These are phyloP conservation scores for Muscicapa adusta DNA, from an alignment of 2,113 vertebrate species.

Conservation along the genomic window DNA sequence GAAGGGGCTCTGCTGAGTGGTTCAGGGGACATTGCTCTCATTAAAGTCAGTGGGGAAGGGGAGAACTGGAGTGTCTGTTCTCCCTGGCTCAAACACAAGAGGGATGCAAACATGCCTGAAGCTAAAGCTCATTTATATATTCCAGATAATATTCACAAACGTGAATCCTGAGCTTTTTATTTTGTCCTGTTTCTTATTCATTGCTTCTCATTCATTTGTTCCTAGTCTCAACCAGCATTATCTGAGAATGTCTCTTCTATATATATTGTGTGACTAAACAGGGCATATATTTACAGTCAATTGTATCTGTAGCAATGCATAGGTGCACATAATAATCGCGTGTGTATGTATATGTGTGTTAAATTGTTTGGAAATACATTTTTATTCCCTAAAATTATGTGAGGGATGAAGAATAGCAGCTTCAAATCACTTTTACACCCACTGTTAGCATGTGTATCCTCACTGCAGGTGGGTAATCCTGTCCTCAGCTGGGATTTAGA, in stretches of 20 bases:
- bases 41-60: constrained; percentile 3
- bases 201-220: neutral
- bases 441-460: neutral
- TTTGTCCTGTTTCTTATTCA: neutral
- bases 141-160: neutral
- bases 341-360: neutral
- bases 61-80: constrained; percentile 1
- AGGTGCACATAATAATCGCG: neutral
- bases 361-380: neutral
- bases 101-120: neutral
- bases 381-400: neutral
- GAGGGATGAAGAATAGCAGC: neutral
- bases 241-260: neutral
- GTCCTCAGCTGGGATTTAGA: neutral
- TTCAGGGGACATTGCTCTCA: neutral
- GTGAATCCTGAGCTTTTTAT: neutral
- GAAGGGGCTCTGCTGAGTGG: neutral
- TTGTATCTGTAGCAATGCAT: neutral
- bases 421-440: neutral
- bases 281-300: neutral
- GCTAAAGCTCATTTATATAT: constrained; percentile 5
- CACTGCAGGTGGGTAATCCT: neutral
- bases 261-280: neutral
- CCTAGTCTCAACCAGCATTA: neutral
- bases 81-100: constrained; percentile 5